phyloP scores from a whole-genome alignment of 2,113 vertebrate genomes.

The Centropus unirufus region DNA sequence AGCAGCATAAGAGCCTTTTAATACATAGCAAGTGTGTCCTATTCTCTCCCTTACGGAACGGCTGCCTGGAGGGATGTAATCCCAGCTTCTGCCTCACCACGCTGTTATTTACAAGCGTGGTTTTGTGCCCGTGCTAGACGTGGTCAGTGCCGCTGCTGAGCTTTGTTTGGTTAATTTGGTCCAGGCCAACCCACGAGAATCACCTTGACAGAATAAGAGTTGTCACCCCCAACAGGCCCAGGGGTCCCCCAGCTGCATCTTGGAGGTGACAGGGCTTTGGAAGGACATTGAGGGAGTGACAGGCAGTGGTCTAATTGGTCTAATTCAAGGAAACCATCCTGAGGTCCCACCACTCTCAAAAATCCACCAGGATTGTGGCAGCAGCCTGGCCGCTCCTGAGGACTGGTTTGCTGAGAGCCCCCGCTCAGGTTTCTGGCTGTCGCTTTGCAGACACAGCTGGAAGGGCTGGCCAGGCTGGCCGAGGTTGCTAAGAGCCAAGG shows the following conservation, averaged over 20 bases:
- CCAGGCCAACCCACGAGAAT: not conserved
- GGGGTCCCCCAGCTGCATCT: not conserved
- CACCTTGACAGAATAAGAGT: not conserved
- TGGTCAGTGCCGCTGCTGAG: constrained; percentile 43
- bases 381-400: not conserved
- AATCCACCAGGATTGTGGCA: not conserved
- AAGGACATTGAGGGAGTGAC: not conserved
- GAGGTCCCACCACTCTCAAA: not conserved
- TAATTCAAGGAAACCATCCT: not conserved
- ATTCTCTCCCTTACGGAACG: constrained; percentile 60
- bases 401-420: not conserved
- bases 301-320: fast-evolving
- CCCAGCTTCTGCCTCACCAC: constrained; percentile 62
- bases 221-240: not conserved
- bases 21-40: constrained; percentile 42
- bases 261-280: not conserved
- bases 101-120: constrained; percentile 46
- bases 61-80: constrained; percentile 68
- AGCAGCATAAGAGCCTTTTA: constrained; percentile 65
- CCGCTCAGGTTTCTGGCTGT: not conserved
- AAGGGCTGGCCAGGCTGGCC: not conserved
- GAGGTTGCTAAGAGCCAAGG: not conserved
- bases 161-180: constrained; percentile 39
- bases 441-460: not conserved
- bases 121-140: constrained; percentile 36